A percentile compares a stretch with the other conserved stretches of the same genome.
Evolutionary conservation across 2,797 vertebrate genomes (phyloP).

Genomic region (Gymnoscopelus braueri): DNA sequence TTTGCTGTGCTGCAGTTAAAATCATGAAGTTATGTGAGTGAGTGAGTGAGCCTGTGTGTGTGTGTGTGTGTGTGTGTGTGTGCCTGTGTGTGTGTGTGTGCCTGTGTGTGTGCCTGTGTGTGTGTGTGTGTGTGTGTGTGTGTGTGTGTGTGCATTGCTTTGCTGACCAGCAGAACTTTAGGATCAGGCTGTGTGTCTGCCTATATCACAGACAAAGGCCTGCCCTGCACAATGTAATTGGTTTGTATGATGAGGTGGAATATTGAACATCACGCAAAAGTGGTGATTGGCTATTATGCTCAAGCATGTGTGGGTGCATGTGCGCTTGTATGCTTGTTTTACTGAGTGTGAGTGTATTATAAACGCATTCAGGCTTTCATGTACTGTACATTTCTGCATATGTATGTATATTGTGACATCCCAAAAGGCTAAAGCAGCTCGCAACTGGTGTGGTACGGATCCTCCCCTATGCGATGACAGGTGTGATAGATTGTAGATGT

Average conservation of each 20-base stretch:
- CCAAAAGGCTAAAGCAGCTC: background rate
- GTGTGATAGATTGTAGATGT: conserved; percentile 30
- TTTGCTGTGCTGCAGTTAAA: conserved; percentile 1
- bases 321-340: background rate
- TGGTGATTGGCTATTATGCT: background rate
- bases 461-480: conserved; percentile 2
- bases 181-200: conserved; percentile 11
- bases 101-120: too few species aligned
- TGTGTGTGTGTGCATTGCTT: background rate
- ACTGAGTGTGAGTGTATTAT: too few species aligned
- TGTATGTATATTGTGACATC: background rate
- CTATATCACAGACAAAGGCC: background rate
- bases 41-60: background rate
- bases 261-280: background rate
- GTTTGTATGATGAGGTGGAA: background rate
- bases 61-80: conserved; percentile 10
- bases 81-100: background rate
- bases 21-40: background rate
- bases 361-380: too few species aligned
- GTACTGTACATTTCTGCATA: too few species aligned
- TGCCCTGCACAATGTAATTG: conserved; percentile 7
- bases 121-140: background rate
- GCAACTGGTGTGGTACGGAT: background rate
- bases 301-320: background rate
- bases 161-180: conserved; percentile 3